Evolutionary conservation across 2,888 invertebrate species (phyloP).

Genomic region (Glyphotaelius pellucidus): DNA sequence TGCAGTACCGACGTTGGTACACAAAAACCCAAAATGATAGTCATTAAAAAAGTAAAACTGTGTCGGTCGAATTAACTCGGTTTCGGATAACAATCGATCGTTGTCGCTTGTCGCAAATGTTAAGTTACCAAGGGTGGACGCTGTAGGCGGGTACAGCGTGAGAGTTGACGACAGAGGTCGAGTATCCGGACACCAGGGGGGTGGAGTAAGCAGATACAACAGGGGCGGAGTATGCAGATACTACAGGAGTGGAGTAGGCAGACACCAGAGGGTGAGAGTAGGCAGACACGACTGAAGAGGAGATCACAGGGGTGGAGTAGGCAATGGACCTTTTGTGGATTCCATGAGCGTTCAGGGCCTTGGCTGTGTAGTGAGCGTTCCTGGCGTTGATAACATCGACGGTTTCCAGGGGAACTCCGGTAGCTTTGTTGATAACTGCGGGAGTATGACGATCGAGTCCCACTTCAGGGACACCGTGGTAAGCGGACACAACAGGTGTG

Average conservation of each 20-base stretch:
- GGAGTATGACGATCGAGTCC: conserved; percentile 75
- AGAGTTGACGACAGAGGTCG: conserved; percentile 66
- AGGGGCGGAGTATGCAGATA: conserved; percentile 67
- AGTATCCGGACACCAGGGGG: conserved; percentile 68
- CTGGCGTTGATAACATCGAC: conserved; percentile 76
- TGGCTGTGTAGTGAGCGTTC: conserved; percentile 75
- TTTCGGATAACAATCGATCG: not conserved
- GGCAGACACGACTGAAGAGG: conserved; percentile 69
- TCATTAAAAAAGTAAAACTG: not conserved
- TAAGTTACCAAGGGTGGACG: conserved; percentile 30
- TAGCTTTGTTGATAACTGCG: conserved; percentile 74
- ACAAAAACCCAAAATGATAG: not conserved
- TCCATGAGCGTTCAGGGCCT: conserved; percentile 72
- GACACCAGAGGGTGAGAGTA: conserved; percentile 73
- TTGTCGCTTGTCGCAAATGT: not conserved
- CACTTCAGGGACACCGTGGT: conserved; percentile 69
- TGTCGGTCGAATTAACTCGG: not conserved
- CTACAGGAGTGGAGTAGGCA: conserved; percentile 75
- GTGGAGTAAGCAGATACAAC: conserved; percentile 68
- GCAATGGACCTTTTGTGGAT: conserved; percentile 61
- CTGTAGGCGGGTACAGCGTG: conserved; percentile 19
- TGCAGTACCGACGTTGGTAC: not conserved
- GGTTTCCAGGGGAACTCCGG: conserved; percentile 76
- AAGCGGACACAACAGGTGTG: conserved; percentile 60
- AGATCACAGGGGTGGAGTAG: conserved; percentile 67